phyloP scores from a whole-genome alignment of 2,888 invertebrate genomes.

The Fragum fragum region DNA sequence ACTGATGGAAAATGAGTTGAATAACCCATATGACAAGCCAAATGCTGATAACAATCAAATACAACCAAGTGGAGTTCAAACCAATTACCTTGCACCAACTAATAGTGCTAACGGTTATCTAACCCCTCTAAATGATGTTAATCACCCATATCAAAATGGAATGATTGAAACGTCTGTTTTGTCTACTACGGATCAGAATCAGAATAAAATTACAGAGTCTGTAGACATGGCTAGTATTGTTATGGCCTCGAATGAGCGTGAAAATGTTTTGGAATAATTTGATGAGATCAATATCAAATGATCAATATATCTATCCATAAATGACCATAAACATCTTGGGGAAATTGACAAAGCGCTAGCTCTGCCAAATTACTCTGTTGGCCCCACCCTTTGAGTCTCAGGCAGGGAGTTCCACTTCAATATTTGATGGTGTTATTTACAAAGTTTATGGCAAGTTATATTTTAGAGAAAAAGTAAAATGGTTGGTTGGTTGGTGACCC shows the following conservation, averaged over 20 bases:
- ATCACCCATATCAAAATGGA: slow-evolving; percentile 14
- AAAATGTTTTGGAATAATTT: background rate
- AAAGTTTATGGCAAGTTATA: too few species aligned
- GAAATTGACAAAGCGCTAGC: too few species aligned
- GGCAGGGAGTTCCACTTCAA: too few species aligned
- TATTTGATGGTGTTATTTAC: too few species aligned
- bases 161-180: background rate
- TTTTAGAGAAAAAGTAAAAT: too few species aligned
- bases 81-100: slow-evolving; percentile 4
- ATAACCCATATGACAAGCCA: background rate
- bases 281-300: background rate
- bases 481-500: too few species aligned
- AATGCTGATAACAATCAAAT: background rate
- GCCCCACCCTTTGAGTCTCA: too few species aligned
- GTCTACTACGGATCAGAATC: background rate
- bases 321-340: background rate
- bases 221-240: background rate
- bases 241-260: too few species aligned
- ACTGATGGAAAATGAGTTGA: background rate
- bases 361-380: too few species aligned
- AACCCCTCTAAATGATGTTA: slow-evolving; percentile 1
- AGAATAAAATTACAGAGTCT: background rate
- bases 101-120: background rate
- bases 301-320: too few species aligned
- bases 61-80: background rate